Percentiles rank a stretch among this genome's conserved stretches.
These are phyloP conservation scores for Ciconia maguari DNA, from an alignment of 2,113 vertebrate species.

Conservation along the genomic window DNA sequence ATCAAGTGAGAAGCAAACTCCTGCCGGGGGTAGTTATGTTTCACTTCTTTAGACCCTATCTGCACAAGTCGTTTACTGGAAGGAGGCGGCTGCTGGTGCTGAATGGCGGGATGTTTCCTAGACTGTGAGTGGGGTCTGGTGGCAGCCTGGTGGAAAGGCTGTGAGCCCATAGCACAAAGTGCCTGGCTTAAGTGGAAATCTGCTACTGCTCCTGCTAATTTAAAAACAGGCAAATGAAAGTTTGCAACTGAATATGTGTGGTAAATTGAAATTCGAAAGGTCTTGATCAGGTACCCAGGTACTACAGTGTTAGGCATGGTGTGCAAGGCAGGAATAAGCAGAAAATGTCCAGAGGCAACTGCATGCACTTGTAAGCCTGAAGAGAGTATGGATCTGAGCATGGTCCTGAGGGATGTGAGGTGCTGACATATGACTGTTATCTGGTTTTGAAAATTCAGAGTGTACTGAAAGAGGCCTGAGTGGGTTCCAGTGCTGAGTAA, in stretches of 20 bases:
- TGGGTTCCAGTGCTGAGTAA: not conserved
- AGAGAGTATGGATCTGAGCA: not conserved
- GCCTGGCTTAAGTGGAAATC: not conserved
- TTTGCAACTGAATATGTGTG: not conserved
- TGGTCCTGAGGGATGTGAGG: not conserved
- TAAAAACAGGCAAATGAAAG: not conserved
- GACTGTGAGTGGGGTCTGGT: not conserved
- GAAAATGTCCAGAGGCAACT: not conserved
- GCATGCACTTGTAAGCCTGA: not conserved
- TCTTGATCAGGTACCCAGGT: not conserved
- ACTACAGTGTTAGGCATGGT: not conserved
- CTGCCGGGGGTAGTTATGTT: not conserved
- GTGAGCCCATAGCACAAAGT: fast-evolving
- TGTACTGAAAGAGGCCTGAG: not conserved
- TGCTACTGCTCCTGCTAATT: not conserved
- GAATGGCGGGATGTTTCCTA: not conserved
- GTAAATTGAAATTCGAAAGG: not conserved
- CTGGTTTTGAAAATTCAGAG: not conserved
- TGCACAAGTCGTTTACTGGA: not conserved
- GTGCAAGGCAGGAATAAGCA: not conserved
- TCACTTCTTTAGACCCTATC: not conserved
- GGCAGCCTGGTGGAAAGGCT: not conserved
- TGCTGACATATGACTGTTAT: not conserved
- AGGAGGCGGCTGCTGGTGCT: not conserved
- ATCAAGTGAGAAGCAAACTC: not conserved